A percentile compares a stretch with the other conserved stretches of the same genome.
Evolutionary conservation across 2,797 vertebrate genomes (phyloP).

Genomic region (Pitangus sulphuratus): DNA sequence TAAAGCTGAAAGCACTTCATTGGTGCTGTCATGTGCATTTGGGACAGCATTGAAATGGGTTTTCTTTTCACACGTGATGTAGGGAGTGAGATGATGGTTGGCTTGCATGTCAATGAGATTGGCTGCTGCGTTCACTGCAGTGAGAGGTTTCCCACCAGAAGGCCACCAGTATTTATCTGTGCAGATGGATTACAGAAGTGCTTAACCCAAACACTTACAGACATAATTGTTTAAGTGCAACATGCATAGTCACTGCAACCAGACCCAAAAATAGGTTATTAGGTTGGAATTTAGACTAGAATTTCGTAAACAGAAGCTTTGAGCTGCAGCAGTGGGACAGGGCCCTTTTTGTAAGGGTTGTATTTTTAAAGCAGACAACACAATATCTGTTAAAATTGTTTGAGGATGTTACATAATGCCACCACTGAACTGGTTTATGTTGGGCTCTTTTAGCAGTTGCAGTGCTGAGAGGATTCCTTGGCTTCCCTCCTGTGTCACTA

Average conservation of each 20-base stretch:
- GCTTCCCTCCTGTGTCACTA: background rate
- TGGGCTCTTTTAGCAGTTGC: background rate
- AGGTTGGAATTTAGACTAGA: background rate
- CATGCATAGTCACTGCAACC: rapidly evolving
- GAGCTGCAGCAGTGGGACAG: background rate
- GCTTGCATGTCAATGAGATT: background rate
- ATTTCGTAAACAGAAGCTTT: background rate
- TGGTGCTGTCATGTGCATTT: constrained; percentile 28
- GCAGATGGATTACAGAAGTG: background rate
- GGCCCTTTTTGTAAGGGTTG: background rate
- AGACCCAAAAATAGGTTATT: background rate
- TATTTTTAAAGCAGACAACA: background rate
- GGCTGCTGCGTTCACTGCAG: background rate
- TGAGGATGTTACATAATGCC: background rate
- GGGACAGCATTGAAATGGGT: background rate
- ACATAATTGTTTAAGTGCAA: background rate
- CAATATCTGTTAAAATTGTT: background rate
- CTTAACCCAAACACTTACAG: background rate
- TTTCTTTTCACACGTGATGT: background rate
- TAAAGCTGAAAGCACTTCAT: constrained; percentile 27
- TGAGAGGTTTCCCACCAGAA: background rate
- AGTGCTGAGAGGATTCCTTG: background rate
- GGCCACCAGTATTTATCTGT: background rate
- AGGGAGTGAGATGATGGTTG: background rate
- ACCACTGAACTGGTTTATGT: background rate